Base-by-base conservation (phyloP, 2,797 vertebrate genomes). In the Coreius guichenoti region DNA sequence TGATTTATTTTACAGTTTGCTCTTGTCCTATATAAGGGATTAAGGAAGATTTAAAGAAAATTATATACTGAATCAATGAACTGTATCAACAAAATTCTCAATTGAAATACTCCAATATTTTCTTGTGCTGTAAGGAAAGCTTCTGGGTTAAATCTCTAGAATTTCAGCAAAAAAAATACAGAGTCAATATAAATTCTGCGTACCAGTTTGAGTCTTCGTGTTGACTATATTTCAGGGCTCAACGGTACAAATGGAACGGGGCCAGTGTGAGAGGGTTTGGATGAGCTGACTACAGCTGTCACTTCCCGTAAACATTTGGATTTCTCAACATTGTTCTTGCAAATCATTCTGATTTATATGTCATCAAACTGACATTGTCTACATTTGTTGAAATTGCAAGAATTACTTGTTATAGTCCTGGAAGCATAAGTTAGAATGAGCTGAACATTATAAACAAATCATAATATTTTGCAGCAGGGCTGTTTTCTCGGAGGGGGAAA, bases 11-110 rank as follows among this genome's bases (percentile, higher is more conserved):
- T 82, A 86, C 61, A 77, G 63, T 54, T 29, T 26, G 75, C 89
- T 86, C 80, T 85, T 69, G 56, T 88, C 77, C 86, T 89, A 82
- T 65, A 78, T 86, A 90, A 90, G 87, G 87, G 91, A 94, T 94
- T 93, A 93, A 73, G 83, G 85, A 73, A 23, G 87, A 54, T 56
- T 68, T 86, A 33, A 69, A 74, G 72, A 75, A 81, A 91, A 92
- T 82, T 80, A 92, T 91, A 88, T n/a, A 19, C 61, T 75, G 70
- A 87, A 92, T 90, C 89, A 93, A 91, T 91, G 84, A 89, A 87
- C 47, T 91, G 86, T 88, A 90, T 92, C 90, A 91, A 49, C 91
- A 85, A 79, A 58, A 47, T 91, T 58, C 91, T 26, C 5, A 45
- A 14, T 54, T 3, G 4, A 68, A 65, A 43, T 16, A 23, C 47